These are phyloP conservation scores for Cyprinella venusta DNA, from an alignment of 2,797 vertebrate genomes.

Conservation along the genomic window DNA sequence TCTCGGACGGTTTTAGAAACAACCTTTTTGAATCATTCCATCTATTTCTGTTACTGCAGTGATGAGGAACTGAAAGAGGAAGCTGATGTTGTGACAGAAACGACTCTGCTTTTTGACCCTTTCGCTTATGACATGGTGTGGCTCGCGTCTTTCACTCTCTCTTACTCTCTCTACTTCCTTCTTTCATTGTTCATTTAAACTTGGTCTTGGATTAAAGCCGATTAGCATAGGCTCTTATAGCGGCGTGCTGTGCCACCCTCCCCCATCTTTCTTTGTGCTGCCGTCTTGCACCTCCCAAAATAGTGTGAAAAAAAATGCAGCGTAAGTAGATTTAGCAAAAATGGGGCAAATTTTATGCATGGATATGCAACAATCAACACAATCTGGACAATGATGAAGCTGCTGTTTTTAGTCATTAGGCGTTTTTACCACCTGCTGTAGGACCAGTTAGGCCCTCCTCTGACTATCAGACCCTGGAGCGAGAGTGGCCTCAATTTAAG, in stretches of 20 bases:
- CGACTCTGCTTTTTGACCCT: conserved; percentile 16
- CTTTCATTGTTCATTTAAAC: conserved; percentile 61
- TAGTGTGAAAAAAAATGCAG: conserved; percentile 46
- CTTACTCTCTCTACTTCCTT: conserved; percentile 39
- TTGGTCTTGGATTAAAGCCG: conserved; percentile 70
- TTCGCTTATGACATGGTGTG: conserved; percentile 20
- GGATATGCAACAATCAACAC: conserved; percentile 56
- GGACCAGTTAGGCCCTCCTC: conserved; percentile 13
- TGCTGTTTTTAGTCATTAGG: conserved; percentile 38
- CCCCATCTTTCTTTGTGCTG: conserved; percentile 60
- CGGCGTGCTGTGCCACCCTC: conserved; percentile 47
- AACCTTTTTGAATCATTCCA: conserved; percentile 9
- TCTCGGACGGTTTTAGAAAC: conserved; percentile 1
- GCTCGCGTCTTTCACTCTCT: conserved; percentile 17
- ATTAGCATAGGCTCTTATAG: conserved; percentile 67
- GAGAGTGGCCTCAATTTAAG: conserved; percentile 33
- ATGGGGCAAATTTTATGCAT: conserved; percentile 56
- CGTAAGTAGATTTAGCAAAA: conserved; percentile 51
- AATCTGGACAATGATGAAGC: conserved; percentile 47
- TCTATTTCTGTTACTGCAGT: neutral
- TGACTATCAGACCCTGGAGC: conserved; percentile 21
- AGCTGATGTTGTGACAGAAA: conserved; percentile 2
- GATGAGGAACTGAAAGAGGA: neutral
- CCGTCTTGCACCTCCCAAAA: conserved; percentile 42
- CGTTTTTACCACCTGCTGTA: conserved; percentile 49